Percentiles rank a stretch among this genome's conserved stretches.
phyloP scores from a whole-genome alignment of 2,113 vertebrate species.

The Peromyscus maniculatus region DNA sequence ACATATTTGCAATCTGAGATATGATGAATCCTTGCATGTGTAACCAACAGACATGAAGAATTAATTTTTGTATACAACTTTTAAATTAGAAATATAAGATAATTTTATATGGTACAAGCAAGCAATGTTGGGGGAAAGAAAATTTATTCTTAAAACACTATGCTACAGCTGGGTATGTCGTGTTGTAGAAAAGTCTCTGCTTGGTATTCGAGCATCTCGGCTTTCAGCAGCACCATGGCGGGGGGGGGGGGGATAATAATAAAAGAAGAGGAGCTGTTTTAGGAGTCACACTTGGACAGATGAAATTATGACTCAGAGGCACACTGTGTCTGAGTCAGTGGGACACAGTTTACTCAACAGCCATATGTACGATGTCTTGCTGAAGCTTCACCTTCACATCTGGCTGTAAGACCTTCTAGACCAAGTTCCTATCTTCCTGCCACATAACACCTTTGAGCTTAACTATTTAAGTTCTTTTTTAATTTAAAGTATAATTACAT shows the following conservation, averaged over 20 bases:
- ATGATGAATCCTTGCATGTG: background rate
- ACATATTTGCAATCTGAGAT: background rate
- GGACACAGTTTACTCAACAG: background rate
- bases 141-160: slow-evolving; percentile 15
- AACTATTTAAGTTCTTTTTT: background rate
- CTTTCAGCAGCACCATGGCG: background rate
- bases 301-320: background rate
- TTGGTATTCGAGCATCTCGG: background rate
- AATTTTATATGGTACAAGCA: background rate
- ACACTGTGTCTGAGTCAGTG: background rate
- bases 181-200: background rate
- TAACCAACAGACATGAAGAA: background rate
- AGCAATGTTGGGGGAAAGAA: background rate
- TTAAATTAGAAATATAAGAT: slow-evolving; percentile 16
- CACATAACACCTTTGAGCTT: background rate
- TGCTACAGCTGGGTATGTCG: background rate
- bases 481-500: background rate
- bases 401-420: background rate
- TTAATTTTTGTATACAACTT: background rate
- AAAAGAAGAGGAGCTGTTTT: background rate
- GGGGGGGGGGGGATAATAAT: background rate
- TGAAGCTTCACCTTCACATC: background rate
- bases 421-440: background rate
- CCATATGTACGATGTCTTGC: background rate
- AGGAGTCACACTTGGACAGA: background rate